phyloP scores from a whole-genome alignment of 2,888 invertebrate species.

The Athalia rosae region DNA sequence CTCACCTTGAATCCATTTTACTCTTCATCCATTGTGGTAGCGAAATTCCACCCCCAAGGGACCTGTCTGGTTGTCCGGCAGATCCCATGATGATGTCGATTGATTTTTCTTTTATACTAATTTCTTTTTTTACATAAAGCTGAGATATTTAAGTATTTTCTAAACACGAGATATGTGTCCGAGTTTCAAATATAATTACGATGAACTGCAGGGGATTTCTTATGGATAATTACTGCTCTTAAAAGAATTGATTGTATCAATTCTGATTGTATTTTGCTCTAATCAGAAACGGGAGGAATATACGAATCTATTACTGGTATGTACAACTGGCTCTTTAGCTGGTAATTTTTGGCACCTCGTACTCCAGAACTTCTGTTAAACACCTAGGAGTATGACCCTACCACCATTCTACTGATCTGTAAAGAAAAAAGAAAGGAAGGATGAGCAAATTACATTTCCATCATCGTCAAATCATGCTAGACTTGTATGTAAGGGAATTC shows the following conservation, averaged over 20 bases:
- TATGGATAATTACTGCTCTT: no score
- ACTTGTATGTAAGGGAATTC: not conserved
- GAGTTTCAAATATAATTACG: no score
- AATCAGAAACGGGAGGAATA: not conserved
- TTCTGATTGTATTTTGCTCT: not conserved
- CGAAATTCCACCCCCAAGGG: slow-evolving; percentile 75
- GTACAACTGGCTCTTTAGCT: not conserved
- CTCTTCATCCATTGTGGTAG: slow-evolving; percentile 86
- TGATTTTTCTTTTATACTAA: not conserved
- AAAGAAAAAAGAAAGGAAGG: slow-evolving; percentile 47
- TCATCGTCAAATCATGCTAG: not conserved
- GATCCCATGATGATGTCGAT: slow-evolving; percentile 64
- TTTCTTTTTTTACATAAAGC: not conserved
- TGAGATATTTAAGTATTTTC: not conserved
- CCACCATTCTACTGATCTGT: slow-evolving; percentile 61
- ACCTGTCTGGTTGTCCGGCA: slow-evolving; percentile 66
- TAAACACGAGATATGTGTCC: no score
- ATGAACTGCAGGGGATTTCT: no score
- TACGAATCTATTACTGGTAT: not conserved
- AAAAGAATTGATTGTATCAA: no score
- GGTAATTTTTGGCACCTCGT: not conserved
- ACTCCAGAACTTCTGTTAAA: slow-evolving; percentile 4
- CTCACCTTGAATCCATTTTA: slow-evolving; percentile 78
- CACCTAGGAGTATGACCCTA: slow-evolving; percentile 56
- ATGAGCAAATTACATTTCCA: not conserved